A percentile compares a stretch with the other conserved stretches of the same genome.
Evolutionary conservation across 2,113 vertebrate genomes (phyloP).

Genomic region (Cynopterus brachyotis): DNA sequence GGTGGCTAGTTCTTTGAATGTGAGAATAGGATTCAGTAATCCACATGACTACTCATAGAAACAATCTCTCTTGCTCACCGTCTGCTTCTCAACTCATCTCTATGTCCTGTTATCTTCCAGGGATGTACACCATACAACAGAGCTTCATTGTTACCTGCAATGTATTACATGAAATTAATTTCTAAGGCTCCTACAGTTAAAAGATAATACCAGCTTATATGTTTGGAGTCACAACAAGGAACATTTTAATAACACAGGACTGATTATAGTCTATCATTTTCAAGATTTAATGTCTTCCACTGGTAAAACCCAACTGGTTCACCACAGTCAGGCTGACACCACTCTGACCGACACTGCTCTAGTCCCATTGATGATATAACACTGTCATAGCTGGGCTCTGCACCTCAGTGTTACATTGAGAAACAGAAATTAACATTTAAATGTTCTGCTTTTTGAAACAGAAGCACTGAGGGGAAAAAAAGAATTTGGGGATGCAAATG

Average conservation of each 20-base stretch:
- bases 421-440: not conserved
- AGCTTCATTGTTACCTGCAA: not conserved
- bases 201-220: not conserved
- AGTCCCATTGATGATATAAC: not conserved
- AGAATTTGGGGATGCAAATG: not conserved
- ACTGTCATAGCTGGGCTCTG: not conserved
- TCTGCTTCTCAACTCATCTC: not conserved
- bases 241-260: slow-evolving; percentile 12
- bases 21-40: not conserved
- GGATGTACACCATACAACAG: not conserved
- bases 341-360: not conserved
- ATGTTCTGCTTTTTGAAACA: not conserved
- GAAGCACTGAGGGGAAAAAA: not conserved
- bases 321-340: not conserved
- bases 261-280: not conserved
- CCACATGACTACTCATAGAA: not conserved
- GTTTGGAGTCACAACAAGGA: not conserved
- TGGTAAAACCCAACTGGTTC: not conserved
- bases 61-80: not conserved
- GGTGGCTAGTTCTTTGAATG: not conserved
- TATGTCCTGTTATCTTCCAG: not conserved
- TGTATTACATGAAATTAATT: not conserved
- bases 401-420: not conserved
- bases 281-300: not conserved
- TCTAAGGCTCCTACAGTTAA: not conserved